These are phyloP conservation scores for Oophaga sylvatica DNA, from an alignment of 2,797 vertebrate species.

Conservation along the genomic window DNA sequence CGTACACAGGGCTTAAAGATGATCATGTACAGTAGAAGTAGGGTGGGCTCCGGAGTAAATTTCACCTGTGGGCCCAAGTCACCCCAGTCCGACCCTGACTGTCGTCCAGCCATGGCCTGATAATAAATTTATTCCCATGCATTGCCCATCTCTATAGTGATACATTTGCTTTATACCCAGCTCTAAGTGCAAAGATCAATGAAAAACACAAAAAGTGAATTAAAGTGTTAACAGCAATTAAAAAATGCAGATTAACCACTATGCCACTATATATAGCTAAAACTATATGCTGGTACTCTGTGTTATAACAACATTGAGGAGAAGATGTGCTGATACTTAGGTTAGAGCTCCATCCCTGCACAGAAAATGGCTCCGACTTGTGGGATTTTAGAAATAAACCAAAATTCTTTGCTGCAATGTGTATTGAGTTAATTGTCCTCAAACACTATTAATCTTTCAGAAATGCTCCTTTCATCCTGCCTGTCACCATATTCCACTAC, in stretches of 20 bases:
- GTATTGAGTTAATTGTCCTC: not conserved
- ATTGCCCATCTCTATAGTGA: not conserved
- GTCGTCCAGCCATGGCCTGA: too few species aligned
- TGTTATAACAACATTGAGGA: conserved; percentile 27
- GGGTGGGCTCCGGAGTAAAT: too few species aligned
- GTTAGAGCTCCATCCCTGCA: not conserved
- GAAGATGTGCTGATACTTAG: not conserved
- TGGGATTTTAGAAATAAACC: not conserved
- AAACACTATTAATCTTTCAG: not conserved
- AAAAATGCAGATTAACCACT: conserved; percentile 42
- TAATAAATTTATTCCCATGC: not conserved
- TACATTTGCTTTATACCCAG: not conserved
- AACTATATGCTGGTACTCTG: conserved; percentile 33
- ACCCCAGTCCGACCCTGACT: too few species aligned
- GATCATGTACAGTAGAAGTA: too few species aligned
- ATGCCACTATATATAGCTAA: conserved; percentile 16
- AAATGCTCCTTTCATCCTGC: not conserved
- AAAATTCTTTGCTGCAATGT: not conserved
- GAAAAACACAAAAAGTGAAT: not conserved
- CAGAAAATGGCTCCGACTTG: not conserved
- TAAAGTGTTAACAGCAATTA: not conserved
- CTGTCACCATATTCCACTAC: not conserved
- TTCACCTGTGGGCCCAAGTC: too few species aligned
- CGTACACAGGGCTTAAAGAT: too few species aligned
- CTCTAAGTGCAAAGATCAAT: not conserved